A percentile compares a stretch with the other conserved stretches of the same genome.
Evolutionary conservation across 2,113 vertebrate species (phyloP).

Genomic region (Coregonus clupeaformis): DNA sequence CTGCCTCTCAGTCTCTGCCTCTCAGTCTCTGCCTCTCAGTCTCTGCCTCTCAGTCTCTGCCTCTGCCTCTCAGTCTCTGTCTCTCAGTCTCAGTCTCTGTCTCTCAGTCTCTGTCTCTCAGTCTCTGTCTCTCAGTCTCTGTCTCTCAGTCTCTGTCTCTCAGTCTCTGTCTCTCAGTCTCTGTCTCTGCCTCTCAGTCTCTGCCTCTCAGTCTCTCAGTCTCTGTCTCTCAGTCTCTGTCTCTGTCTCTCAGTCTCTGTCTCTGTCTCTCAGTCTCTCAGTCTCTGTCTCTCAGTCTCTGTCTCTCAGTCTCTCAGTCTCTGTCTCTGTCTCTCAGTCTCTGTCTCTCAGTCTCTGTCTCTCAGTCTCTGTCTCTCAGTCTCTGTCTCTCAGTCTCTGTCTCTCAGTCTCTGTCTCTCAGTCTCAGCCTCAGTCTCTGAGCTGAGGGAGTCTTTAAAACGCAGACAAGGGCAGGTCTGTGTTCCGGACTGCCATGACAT

Average conservation of each 20-base stretch:
- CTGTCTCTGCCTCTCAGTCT: too few relatives aligned
- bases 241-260: constrained; percentile 8
- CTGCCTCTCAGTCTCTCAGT: too few relatives aligned
- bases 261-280: too few relatives aligned
- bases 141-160: constrained; percentile 8
- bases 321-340: too few relatives aligned
- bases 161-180: neutral
- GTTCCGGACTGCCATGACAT: constrained; percentile 53
- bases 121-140: constrained; percentile 16
- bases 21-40: constrained; percentile 11
- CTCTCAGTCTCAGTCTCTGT: constrained; percentile 7
- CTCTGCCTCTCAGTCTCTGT: constrained; percentile 5
- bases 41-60: neutral
- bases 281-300: neutral
- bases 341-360: constrained; percentile 8
- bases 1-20: too few relatives aligned
- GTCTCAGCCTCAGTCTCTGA: too few relatives aligned
- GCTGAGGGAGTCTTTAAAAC: neutral
- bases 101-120: neutral
- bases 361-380: too few relatives aligned
- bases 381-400: too few relatives aligned
- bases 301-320: constrained; percentile 8
- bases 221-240: neutral
- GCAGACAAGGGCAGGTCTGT: constrained; percentile 59
- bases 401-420: constrained; percentile 8